Base-by-base conservation (phyloP, 2,888 invertebrate species). In the Papilio gigon region DNA sequence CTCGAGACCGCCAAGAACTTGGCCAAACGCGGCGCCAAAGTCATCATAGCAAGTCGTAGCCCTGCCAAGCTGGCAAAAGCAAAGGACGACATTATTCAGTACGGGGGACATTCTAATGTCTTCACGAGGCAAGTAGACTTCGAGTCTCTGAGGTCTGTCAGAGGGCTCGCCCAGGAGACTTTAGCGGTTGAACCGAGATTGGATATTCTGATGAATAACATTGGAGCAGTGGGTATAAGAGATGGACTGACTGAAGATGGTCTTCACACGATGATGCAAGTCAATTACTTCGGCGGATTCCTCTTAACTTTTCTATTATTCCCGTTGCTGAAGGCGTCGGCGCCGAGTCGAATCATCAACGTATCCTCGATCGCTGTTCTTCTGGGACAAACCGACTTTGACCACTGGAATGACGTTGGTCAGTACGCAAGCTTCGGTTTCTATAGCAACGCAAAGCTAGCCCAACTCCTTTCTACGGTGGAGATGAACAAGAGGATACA, bases 331-430 rank as follows among this genome's bases (percentile, higher is more conserved):
- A 84, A 75, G 69, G 64, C 73, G 1, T 87, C 88, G 50, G 84
- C 86, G 0, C 89, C 88, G 0, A 86, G 88, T 50, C 80, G 88
- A 40, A 70, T 89, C 3, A 76, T 89, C 17, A 87, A 84, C 63
- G 84, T 87, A 0, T 83, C 87, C 0, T 89, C 90, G 0, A 93
- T 94, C 73, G 89, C 95, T 1, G 94, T 96, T 77, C 92, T 94
- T n/a, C 78, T 96, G 1, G 94, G 95, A 0, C 90, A 93, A 0
- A 86, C 96, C 11, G 95, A 97, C 80, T 78, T 96, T 37, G 93
- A 95, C 33, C 95, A 95, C 71, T 84, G 95, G 72, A 97, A 97
- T 80, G 95, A 96, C 12, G 92, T 94, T 37, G 93, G 93, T 14
- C 88, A 91, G 65, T 93, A 95, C 65, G 91, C 93, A 0, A 93